Percentiles rank a stretch among this genome's conserved stretches.
Evolutionary conservation across 2,888 invertebrate species (phyloP).

Genomic region (Criorhina ranunculi): DNA sequence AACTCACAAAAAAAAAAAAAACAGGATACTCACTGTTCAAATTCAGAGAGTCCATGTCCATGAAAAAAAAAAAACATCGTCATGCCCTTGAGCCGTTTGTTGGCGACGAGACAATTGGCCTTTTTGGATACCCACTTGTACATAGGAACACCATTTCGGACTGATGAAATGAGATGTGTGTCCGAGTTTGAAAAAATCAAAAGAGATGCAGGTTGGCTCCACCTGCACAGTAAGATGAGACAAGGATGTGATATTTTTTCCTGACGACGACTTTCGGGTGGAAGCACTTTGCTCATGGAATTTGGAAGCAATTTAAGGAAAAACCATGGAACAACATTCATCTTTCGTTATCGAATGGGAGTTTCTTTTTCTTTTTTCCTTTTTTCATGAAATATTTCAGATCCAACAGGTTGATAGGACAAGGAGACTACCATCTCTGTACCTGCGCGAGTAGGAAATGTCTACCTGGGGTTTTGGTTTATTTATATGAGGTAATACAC

Average conservation of each 20-base stretch:
- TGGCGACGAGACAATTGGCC: constrained; percentile 51
- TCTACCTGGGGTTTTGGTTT: not conserved
- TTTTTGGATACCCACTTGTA: constrained; percentile 31
- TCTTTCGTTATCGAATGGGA: constrained; percentile 57
- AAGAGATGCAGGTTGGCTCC: constrained; percentile 51
- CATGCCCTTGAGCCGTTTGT: constrained; percentile 81
- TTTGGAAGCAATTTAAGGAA: constrained; percentile 67
- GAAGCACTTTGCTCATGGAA: constrained; percentile 52
- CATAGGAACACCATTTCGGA: constrained; percentile 32
- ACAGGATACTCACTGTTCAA: constrained; percentile 14
- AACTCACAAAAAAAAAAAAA: constrained; percentile 1
- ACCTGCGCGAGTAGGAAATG: constrained; percentile 8
- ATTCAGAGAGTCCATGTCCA: constrained; percentile 50
- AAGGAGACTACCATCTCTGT: not conserved
- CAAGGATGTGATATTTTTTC: constrained; percentile 43
- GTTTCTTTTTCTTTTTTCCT: constrained; percentile 9
- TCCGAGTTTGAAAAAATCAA: constrained; percentile 15
- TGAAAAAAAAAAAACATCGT: constrained; percentile 72
- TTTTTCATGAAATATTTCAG: constrained; percentile 30
- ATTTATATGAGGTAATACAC: constrained; percentile 19
- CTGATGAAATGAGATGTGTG: constrained; percentile 50
- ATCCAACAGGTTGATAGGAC: constrained; percentile 43
- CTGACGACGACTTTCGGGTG: constrained; percentile 28
- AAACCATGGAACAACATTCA: constrained; percentile 53
- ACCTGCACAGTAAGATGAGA: constrained; percentile 8